Evolutionary conservation across 2,888 invertebrate species (phyloP), one percentile per base, ranked within the genome.

Genomic region (Mesorhabditis belari): DNA sequence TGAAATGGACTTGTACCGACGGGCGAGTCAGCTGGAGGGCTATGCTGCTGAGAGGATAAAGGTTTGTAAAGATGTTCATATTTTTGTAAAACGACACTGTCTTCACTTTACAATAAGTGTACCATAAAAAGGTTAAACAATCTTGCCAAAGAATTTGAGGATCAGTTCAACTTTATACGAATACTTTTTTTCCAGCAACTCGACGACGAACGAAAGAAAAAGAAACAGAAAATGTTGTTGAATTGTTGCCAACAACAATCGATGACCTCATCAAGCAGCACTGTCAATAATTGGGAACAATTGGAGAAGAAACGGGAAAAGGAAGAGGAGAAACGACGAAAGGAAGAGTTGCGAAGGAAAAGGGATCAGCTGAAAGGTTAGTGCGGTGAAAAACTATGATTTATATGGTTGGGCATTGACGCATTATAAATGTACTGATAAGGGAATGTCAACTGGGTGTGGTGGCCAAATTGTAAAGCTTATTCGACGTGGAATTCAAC

Each of bases 1-100:
- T 5, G 75, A 75, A 64, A 74, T 71, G 73, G 71, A 72, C 62
- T 58, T 75, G 35, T 75, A 71, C 58, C 57, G 75, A 56, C 60
- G 75, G 28, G 75, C 75, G 19, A 71, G 70, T 52, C 73, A 70
- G 57, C 49, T 75, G 58, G 75, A 75, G 54, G 73, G 70, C 28
- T 75, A 75, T 62, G 74, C 70, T 17, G 61, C 61, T 59, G 63
- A 71, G 28, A 44, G 71, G 58, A 61, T 70, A 9, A 59, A 63
- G 44, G 62, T 61, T 23, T 12, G 49, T 9, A n/a, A 51, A 4
- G 27, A n/a, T 44, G n/a, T 44, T 44, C n/a, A 44, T 44, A n/a
- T n/a, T n/a, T n/a, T n/a, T n/a, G n/a, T n/a, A n/a, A n/a, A n/a
- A n/a, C n/a, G n/a, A n/a, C n/a, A n/a, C n/a, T n/a, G n/a, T n/a